Evolutionary conservation across 1,140 invertebrate genomes (phyloP), one percentile per base, ranked within the genome.

Genomic region (Daktulosphaira vitifoliae): DNA sequence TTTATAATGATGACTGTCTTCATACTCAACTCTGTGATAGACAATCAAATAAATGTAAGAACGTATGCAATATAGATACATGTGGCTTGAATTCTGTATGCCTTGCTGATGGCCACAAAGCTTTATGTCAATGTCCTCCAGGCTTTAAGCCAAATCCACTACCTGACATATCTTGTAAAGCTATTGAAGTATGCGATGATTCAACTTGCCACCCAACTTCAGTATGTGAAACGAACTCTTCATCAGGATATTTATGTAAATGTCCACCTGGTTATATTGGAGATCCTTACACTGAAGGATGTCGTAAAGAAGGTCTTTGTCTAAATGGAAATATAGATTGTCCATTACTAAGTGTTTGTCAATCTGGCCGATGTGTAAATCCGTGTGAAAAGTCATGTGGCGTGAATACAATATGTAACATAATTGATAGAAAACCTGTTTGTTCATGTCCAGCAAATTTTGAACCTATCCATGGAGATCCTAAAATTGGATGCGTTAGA

Each of bases 1-100:
- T 89, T 2, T 79, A 87, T 15, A 89, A 89, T 70, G 82, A 83
- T 16, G 87, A 90, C 71, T 90, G 88, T 74, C 71, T 79, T 13
- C 72, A 81, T 33, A 79, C 81, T 39, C 78, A 80, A 71, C 82
- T 86, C 18, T 90, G 87, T 70, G 79, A 86, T 9, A 89, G 89
- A 62, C 56, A 62, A n/a, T 62, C 56, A 70, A 84, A 87, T 66
- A 87, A 85, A 76, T 92, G 89, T 72, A 78, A 84, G 65, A 84
- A 98, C 74, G 94, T 98, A 78, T 98, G 95, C 73, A 89, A 91
- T 70, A 76, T 76, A 37, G 73, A 83, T 15, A 76, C 69, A 78
- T 96, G 92, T 75, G 90, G 89, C 11, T 76, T 78, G 66, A 90
- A 93, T 74, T 86, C 91, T 6, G 74, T 83, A 13, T 96, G 93